Evolutionary conservation across 2,797 vertebrate genomes (phyloP).

Genomic region (Enteromius paludinosus): DNA sequence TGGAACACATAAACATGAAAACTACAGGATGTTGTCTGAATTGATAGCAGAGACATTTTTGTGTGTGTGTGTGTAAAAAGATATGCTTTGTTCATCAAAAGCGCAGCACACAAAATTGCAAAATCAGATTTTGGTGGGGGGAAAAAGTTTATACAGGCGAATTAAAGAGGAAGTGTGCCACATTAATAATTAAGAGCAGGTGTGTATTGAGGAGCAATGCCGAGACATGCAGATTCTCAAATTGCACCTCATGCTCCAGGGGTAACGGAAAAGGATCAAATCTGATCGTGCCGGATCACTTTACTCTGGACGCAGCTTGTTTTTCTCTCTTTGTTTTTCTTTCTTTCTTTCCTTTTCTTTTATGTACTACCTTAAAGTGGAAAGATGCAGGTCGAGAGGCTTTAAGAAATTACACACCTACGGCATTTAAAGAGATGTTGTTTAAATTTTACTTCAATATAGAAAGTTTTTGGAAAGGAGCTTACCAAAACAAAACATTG

Average conservation of each 20-base stretch:
- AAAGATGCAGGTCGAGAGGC: not conserved
- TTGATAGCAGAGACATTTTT: not conserved
- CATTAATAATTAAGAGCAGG: conserved; percentile 59
- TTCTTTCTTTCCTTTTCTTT: conserved; percentile 15
- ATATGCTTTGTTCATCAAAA: conserved; percentile 19
- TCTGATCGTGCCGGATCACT: conserved; percentile 81
- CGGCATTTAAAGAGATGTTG: not conserved
- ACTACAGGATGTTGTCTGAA: not conserved
- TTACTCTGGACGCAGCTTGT: conserved; percentile 66
- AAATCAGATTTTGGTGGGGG: conserved; percentile 26
- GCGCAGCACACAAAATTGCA: not conserved
- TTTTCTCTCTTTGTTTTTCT: conserved; percentile 25
- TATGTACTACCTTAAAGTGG: not conserved
- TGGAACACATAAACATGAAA: conserved; percentile 42
- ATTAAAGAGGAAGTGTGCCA: conserved; percentile 52
- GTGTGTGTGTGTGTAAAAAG: too few relatives aligned
- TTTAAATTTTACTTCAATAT: conserved; percentile 24
- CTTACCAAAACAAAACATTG: not conserved
- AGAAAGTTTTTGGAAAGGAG: not conserved
- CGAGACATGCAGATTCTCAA: conserved; percentile 74
- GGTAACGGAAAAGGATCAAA: conserved; percentile 81
- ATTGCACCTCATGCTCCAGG: conserved; percentile 75
- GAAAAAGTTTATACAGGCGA: conserved; percentile 9
- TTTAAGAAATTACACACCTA: not conserved
- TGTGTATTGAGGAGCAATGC: conserved; percentile 52